phyloP scores from a whole-genome alignment of 2,888 invertebrate species.

The Willowsia nigromaculata region DNA sequence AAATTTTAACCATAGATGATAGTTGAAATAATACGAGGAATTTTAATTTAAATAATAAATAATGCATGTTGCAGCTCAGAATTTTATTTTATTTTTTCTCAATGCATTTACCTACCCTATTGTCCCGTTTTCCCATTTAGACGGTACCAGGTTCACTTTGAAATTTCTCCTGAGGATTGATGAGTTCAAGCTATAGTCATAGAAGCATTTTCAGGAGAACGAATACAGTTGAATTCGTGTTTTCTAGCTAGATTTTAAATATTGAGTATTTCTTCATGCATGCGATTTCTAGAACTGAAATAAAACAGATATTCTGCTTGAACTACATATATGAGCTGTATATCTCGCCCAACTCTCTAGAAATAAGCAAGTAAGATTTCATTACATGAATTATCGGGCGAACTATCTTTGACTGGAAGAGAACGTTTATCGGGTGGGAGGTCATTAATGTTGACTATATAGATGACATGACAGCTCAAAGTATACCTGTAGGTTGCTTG shows the following conservation, averaged over 20 bases:
- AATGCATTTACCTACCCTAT: neutral
- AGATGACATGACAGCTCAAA: neutral
- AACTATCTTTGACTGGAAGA: neutral
- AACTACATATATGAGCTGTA: neutral
- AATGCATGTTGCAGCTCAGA: no score
- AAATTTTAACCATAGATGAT: neutral
- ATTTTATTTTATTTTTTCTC: neutral
- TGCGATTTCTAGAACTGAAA: neutral
- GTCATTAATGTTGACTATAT: neutral
- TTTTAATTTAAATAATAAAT: no score
- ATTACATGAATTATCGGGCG: constrained; percentile 8
- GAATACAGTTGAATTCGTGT: neutral
- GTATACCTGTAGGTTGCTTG: neutral
- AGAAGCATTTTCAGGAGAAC: neutral
- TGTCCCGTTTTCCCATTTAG: neutral
- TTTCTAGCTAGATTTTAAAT: neutral
- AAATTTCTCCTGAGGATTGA: neutral
- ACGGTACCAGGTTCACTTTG: neutral
- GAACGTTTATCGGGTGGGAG: neutral
- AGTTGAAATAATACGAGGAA: no score
- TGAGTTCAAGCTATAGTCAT: neutral
- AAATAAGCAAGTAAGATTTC: constrained; percentile 25
- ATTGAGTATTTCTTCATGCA: neutral
- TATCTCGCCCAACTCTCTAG: neutral
- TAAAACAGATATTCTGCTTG: neutral